Base-by-base conservation (phyloP, 2,888 invertebrate species). In the Melieria omissa region DNA sequence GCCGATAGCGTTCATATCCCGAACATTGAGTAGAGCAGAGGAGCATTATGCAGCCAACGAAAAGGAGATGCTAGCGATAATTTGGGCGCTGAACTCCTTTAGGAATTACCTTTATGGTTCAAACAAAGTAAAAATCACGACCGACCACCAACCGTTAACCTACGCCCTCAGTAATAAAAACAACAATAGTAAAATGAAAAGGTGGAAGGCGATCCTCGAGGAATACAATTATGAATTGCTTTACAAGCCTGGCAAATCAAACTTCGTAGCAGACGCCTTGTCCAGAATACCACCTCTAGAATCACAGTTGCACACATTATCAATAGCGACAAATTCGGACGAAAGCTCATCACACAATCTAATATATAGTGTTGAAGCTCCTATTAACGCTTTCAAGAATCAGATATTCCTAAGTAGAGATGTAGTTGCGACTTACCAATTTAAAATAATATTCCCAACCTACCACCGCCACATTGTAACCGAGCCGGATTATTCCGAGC, bases 161-260 rank as follows among this genome's bases (percentile, higher is more conserved):
- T 64, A 60, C 12, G 67, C 73, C 3, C 45, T 70, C 5, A 66
- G 66, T 8, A 58, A 63, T n/a, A 73, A 66, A 29, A 73, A 74
- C 10, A 60, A 8, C 4, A 74, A 74, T 10, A 16, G 5, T 4
- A 70, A 72, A 7, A 42, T 72, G 54, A 74, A 74, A 44, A 47
- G 68, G 41, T 69, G 72, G 70, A 71, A 77, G n/a, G 67, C 73
- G 0, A 70, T 62, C 41, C 67, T 73, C 4, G 71, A 76, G 14
- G 76, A n/a, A n/a, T n/a, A n/a, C n/a, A n/a, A n/a, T n/a, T n/a
- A n/a, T n/a, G n/a, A n/a, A n/a, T n/a, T n/a, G 74, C 75, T 75
- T 6, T 68, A 73, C n/a, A 73, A 69, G 10, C 69, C 73, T 41
- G 70, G 62, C 3, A 65, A 29, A n/a, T 9, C 46, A 12, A 70